Conservation (phyloP, 1,140 invertebrate species). For the Macrobrachium nipponense region DNA sequence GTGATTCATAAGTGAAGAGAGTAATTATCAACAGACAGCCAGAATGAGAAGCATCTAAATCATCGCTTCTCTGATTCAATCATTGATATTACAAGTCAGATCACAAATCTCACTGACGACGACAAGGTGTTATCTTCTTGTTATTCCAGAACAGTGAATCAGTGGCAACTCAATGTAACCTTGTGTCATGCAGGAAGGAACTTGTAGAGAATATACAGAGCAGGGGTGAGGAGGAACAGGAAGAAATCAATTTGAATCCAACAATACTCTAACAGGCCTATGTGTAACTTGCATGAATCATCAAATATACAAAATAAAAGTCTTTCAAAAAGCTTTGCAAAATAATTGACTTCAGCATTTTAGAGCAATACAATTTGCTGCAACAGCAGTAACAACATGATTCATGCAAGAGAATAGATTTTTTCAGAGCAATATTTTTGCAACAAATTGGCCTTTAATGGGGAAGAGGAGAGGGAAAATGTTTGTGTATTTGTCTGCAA, state of each 20-base stretch:
- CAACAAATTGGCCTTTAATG: no score
- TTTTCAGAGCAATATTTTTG: no score
- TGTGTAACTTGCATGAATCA: constrained; percentile 22
- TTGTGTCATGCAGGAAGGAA: constrained; percentile 53
- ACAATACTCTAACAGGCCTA: neutral
- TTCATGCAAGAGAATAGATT: no score
- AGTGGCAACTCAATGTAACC: constrained; percentile 55
- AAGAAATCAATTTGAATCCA: neutral
- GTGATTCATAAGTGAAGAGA: constrained; percentile 5
- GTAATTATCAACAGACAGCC: constrained; percentile 53
- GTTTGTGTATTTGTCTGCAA: constrained; percentile 20
- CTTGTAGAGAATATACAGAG: constrained; percentile 32
- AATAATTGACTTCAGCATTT: neutral
- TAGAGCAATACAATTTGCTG: no score
- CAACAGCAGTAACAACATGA: no score
- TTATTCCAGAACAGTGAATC: constrained; percentile 36
- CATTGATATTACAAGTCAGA: constrained; percentile 30
- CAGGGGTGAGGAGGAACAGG: constrained; percentile 8
- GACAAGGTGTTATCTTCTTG: constrained; percentile 26
- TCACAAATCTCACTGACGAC: constrained; percentile 36
- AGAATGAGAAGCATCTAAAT: constrained; percentile 56
- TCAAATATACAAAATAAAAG: neutral
- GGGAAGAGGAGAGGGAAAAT: neutral
- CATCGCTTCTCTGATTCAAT: constrained; percentile 44
- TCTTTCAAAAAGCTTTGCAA: neutral